phyloP scores from a whole-genome alignment of 1,140 invertebrate genomes.

The Andricus grossulariae region DNA sequence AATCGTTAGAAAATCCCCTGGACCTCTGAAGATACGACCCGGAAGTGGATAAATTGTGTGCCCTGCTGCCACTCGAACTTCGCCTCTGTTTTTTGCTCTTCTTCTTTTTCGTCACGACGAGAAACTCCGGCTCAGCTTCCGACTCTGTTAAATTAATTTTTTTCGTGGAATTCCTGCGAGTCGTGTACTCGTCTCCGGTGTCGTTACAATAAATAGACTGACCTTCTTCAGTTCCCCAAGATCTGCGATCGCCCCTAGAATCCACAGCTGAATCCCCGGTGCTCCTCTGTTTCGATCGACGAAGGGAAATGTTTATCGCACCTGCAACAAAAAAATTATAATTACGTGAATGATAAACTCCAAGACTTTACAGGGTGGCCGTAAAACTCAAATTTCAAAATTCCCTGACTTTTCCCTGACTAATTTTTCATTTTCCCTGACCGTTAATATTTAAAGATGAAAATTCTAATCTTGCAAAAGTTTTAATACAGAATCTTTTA shows the following conservation, averaged over 20 bases:
- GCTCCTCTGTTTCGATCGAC: slow-evolving; percentile 69
- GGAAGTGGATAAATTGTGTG: slow-evolving; percentile 68
- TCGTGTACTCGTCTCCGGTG: slow-evolving; percentile 69
- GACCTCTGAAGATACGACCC: slow-evolving; percentile 68
- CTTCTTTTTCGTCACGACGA: slow-evolving; percentile 84
- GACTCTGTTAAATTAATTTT: slow-evolving; percentile 69
- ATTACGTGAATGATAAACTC: background rate
- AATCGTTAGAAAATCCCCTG: slow-evolving; percentile 68
- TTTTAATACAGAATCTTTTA: no score
- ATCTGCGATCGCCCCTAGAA: slow-evolving; percentile 76
- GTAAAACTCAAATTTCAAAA: no score
- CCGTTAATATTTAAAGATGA: no score
- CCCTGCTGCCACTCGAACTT: slow-evolving; percentile 71
- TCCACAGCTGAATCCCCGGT: slow-evolving; percentile 70
- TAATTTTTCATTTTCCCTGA: no score
- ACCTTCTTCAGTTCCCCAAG: slow-evolving; percentile 80
- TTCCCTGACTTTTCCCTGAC: no score
- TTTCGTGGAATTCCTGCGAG: slow-evolving; percentile 65
- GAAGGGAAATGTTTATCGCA: slow-evolving; percentile 68
- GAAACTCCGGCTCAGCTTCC: slow-evolving; percentile 78
- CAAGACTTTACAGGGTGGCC: no score
- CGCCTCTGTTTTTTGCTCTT: slow-evolving; percentile 81
- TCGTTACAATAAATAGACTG: slow-evolving; percentile 75
- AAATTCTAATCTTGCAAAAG: no score
- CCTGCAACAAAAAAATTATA: slow-evolving; percentile 58